Percentiles rank a stretch among this genome's conserved stretches.
These are phyloP conservation scores for Sminthurinus aureus DNA, from an alignment of 2,888 invertebrate genomes.

Conservation along the genomic window DNA sequence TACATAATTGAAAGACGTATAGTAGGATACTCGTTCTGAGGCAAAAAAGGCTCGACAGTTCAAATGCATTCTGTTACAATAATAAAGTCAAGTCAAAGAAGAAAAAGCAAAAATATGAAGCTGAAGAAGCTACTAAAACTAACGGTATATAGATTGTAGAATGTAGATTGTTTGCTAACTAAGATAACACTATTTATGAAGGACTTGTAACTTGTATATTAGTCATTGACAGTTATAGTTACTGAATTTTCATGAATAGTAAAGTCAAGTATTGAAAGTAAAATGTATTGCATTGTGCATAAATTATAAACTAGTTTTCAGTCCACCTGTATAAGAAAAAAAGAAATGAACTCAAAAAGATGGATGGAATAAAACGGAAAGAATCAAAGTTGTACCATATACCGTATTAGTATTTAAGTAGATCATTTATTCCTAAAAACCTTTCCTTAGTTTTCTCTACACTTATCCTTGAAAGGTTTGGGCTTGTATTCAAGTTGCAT, in stretches of 20 bases:
- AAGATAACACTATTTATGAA: too few species aligned
- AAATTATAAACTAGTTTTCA: not conserved
- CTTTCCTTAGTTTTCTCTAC: not conserved
- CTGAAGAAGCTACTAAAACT: too few species aligned
- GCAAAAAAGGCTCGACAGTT: too few species aligned
- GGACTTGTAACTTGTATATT: too few species aligned
- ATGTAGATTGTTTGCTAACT: too few species aligned
- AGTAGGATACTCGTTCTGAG: too few species aligned
- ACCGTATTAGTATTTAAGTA: not conserved
- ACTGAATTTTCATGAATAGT: not conserved
- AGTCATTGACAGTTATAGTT: not conserved
- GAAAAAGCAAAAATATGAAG: too few species aligned
- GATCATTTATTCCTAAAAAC: constrained; percentile 6
- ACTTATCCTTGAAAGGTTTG: not conserved
- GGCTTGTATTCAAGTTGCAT: not conserved
- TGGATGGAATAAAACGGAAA: not conserved
- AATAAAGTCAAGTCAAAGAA: not conserved
- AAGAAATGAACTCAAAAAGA: not conserved
- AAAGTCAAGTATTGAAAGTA: not conserved
- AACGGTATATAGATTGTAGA: too few species aligned
- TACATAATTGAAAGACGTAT: too few species aligned
- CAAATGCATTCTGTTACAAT: not conserved
- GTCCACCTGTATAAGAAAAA: too few species aligned
- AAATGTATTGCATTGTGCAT: not conserved
- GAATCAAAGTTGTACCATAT: not conserved